These are phyloP conservation scores for Lathronympha strigana DNA, from an alignment of 2,888 invertebrate species.

Conservation along the genomic window DNA sequence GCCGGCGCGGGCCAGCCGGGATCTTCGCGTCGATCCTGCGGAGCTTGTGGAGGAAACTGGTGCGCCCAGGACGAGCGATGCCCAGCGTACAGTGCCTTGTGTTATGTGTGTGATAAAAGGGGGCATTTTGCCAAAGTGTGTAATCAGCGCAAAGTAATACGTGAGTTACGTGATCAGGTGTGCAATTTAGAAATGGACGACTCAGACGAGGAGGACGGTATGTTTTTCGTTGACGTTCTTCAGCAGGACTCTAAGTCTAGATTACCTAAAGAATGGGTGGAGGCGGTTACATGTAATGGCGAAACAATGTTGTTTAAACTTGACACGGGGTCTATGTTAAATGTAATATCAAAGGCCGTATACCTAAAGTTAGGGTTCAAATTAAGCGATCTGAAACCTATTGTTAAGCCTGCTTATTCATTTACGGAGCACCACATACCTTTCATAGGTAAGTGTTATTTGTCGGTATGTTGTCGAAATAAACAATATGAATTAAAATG, in stretches of 20 bases:
- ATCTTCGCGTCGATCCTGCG: too few relatives aligned
- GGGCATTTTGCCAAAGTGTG: too few relatives aligned
- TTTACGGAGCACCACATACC: constrained; percentile 38
- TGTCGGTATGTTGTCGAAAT: constrained; percentile 20
- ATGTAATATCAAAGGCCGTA: constrained; percentile 37
- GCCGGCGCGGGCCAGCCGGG: neutral
- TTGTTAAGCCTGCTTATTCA: constrained; percentile 30
- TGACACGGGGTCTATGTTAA: constrained; percentile 17
- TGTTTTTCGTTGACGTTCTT: constrained; percentile 20
- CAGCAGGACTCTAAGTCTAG: constrained; percentile 2
- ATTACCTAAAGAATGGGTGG: neutral
- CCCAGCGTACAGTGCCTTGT: too few relatives aligned
- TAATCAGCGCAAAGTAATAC: neutral
- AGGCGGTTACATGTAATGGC: neutral
- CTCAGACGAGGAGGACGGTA: too few relatives aligned
- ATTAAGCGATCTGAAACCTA: neutral
- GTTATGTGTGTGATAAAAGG: too few relatives aligned
- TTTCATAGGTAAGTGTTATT: constrained; percentile 22
- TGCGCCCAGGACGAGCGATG: too few relatives aligned
- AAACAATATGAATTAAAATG: constrained; percentile 28
- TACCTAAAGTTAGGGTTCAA: constrained; percentile 23
- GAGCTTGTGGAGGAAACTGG: too few relatives aligned
- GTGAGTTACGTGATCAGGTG: constrained; percentile 22
- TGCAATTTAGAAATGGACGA: neutral
- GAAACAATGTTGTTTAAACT: constrained; percentile 2